Conservation (phyloP, 37 sponge, comb jelly and placozoan species). For the Tethya wilhelma region DNA sequence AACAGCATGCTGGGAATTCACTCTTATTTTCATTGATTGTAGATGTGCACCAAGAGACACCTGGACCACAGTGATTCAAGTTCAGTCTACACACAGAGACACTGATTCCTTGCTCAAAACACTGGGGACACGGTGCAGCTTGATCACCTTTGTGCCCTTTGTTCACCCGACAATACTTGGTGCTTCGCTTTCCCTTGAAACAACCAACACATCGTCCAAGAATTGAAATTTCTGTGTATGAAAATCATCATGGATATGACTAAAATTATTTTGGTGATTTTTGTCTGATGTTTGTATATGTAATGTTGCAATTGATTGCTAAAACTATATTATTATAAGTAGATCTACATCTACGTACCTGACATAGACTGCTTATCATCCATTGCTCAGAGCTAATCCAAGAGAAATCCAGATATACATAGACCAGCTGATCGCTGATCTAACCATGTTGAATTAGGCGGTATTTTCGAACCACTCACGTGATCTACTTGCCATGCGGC, state of each 20-base stretch:
- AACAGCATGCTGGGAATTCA: not conserved
- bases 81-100: conserved; percentile 8
- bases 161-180: conserved; percentile 1
- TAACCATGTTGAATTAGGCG: too few relatives aligned
- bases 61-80: conserved; percentile 4
- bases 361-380: not conserved
- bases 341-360: not conserved
- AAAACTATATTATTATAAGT: too few relatives aligned
- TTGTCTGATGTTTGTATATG: too few relatives aligned
- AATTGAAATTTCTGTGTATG: conserved; percentile 5
- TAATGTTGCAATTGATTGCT: too few relatives aligned
- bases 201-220: conserved; percentile 14
- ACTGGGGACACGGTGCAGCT: conserved; percentile 17
- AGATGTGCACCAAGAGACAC: conserved; percentile 1
- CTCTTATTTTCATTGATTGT: not conserved
- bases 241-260: not conserved
- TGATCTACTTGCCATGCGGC: not conserved
- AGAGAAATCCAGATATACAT: not conserved
- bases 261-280: not conserved
- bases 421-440: too few relatives aligned
- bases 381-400: too few relatives aligned
- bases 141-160: conserved; percentile 4
- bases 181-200: conserved; percentile 19
- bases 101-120: conserved; percentile 17
- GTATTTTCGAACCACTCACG: too few relatives aligned